Base-by-base conservation (phyloP, 2,797 vertebrate genomes). In the Salmo trutta region DNA sequence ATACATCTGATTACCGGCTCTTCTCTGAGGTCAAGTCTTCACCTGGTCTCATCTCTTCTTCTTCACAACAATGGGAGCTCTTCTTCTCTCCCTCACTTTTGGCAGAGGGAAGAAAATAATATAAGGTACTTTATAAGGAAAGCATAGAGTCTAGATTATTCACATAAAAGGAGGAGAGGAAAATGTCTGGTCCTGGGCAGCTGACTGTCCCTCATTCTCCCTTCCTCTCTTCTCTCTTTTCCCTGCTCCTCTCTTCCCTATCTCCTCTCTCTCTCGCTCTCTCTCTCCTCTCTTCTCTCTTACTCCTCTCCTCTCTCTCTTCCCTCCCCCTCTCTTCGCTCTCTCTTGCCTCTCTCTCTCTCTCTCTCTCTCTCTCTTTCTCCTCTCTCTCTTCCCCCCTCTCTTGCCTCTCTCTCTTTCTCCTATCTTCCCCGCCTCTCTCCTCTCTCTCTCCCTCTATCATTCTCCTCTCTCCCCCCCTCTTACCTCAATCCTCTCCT, bases 391-490 rank as follows among this genome's bases (percentile, higher is more conserved):
- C 7, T 8, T 41, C 1, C 7, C 7, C 41, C 0, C 41, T 41
- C 62, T 27, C 21, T 77, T 36, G 53, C 36, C 75, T 68, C 76
- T 29, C 36, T 6, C 33, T 36, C 33, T 33, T 54, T 71, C 59
- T 73, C n/a, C 52, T 70, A 14, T 52, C 33, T 36, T 36, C 5
- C 33, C 4, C 1, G 31, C 33, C 33, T 36, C 33, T 36, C 5
- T 36, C 33, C 6, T 36, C 5, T 7, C 29, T 31, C 33, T 36
- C 33, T 36, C 33, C 33, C 5, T 41, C 27, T 6, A 27, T 79
- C 75, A 88, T 82, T 84, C 84, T 77, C 84, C 84, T 87, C 88
- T 92, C 93, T 17, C 2, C 5, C 7, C 3, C 15, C 64, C 6
- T 7, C 33, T 36, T 36, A 68, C 41, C 75, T 74, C 76, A 29